Percentiles rank a stretch among this genome's conserved stretches.
Conservation (phyloP, 2,888 invertebrate species). For the Adelphocoris suturalis region DNA sequence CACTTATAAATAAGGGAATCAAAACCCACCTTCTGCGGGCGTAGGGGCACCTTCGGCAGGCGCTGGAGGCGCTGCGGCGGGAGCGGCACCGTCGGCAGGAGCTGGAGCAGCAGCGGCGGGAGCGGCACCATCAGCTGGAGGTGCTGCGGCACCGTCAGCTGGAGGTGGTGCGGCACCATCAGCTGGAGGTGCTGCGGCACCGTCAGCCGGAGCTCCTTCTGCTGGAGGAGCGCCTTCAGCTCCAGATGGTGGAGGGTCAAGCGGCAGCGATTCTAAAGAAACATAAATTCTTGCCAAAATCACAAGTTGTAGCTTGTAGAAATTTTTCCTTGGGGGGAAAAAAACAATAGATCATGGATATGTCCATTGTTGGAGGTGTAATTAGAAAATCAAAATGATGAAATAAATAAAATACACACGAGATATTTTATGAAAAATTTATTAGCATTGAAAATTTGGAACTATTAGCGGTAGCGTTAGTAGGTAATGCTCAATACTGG, state of each 20-base stretch:
- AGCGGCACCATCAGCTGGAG: constrained; percentile 56
- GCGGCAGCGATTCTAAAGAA: constrained; percentile 47
- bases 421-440: no score
- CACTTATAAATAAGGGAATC: no score
- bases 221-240: constrained; percentile 42
- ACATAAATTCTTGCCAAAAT: not conserved
- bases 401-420: no score
- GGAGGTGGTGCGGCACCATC: constrained; percentile 57
- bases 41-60: constrained; percentile 75
- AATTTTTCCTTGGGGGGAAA: not conserved
- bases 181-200: constrained; percentile 61
- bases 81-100: constrained; percentile 72
- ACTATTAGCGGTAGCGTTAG: no score
- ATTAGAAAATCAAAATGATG: no score
- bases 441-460: no score
- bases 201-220: constrained; percentile 62
- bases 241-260: constrained; percentile 53
- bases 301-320: not conserved
- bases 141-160: constrained; percentile 75
- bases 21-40: constrained; percentile 52
- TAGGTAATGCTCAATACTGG: no score
- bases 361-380: no score
- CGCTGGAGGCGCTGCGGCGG: constrained; percentile 51
- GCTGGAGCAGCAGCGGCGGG: constrained; percentile 56
- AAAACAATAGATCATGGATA: no score